phyloP scores from a whole-genome alignment of 2,113 vertebrate species.

The Zosterops lateralis region DNA sequence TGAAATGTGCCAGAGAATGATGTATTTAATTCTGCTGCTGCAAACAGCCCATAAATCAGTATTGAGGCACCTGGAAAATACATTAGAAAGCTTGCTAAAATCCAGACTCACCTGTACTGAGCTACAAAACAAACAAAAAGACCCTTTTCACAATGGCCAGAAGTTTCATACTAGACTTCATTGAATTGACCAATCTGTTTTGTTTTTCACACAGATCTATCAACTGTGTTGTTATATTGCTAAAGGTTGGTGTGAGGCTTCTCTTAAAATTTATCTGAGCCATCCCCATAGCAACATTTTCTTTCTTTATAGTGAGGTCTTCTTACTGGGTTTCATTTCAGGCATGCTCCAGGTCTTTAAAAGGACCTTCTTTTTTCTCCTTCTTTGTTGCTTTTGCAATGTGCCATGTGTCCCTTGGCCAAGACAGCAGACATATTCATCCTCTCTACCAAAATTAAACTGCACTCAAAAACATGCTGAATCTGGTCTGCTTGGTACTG shows the following conservation, averaged over 20 bases:
- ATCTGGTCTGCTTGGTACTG: neutral
- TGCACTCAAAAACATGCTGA: neutral
- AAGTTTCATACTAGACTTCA: neutral
- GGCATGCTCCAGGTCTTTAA: neutral
- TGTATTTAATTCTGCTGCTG: neutral
- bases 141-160: neutral
- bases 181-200: neutral
- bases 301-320: neutral
- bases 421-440: neutral
- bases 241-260: neutral
- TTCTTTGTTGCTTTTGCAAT: neutral
- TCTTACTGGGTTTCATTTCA: neutral
- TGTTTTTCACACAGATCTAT: neutral
- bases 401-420: neutral
- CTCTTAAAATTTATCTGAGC: neutral
- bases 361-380: neutral
- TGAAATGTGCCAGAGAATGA: neutral
- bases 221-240: neutral
- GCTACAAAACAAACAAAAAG: neutral
- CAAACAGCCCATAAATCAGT: conserved; percentile 10
- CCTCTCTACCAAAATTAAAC: neutral
- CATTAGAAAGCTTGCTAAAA: neutral
- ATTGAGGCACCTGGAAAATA: neutral
- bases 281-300: neutral
- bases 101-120: neutral